Evolutionary conservation across 2,113 vertebrate species (phyloP), one percentile per base, ranked within the genome.

Genomic region (Phalacrocorax brasilianus): DNA sequence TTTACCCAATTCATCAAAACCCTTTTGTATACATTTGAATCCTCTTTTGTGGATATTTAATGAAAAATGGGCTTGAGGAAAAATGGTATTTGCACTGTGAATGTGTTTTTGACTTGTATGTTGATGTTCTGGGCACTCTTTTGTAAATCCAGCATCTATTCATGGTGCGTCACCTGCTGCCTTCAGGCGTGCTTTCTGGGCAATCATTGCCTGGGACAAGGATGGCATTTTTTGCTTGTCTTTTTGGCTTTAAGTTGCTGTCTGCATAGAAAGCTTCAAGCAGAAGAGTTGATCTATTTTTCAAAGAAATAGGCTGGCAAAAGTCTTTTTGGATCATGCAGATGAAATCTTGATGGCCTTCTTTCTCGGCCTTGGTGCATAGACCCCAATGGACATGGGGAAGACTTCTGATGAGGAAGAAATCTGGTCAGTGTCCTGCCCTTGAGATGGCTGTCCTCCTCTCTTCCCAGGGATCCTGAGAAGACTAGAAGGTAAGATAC

Each of bases 311-410:
- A 38, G 27, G 8, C 17, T 68, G 66, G 42, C 44, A 83, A 8
- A 63, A 72, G 4, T 45, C 44, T 14, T 79, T 18, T 38, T 38
- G 82, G 52, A n/a, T 86, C 49, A 49, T 11, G 13, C 4, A 66
- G n/a, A 2, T 53, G 65, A 45, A 58, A n/a, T 49, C 17, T 20
- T 58, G 40, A 33, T 66, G 45, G 22, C 18, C 8, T 86, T 83
- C 42, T 8, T 50, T 85, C 35, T 55, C 47, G 44, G 55, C 5
- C 56, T 65, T 66, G n/a, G 45, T 80, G 21, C 22, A 4, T 2
- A 52, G 58, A n/a, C 7, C 9, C 27, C n/a, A 45, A 0, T 4
- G 28, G 45, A 11, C 4, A 17, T 0, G 5, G 23, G 4, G 32
- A 55, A 53, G 59, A 11, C 14, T 47, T 58, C 19, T 35, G 27